Evolutionary conservation across 2,888 invertebrate species (phyloP), one percentile per base, ranked within the genome.

Genomic region (Norana najaformis): DNA sequence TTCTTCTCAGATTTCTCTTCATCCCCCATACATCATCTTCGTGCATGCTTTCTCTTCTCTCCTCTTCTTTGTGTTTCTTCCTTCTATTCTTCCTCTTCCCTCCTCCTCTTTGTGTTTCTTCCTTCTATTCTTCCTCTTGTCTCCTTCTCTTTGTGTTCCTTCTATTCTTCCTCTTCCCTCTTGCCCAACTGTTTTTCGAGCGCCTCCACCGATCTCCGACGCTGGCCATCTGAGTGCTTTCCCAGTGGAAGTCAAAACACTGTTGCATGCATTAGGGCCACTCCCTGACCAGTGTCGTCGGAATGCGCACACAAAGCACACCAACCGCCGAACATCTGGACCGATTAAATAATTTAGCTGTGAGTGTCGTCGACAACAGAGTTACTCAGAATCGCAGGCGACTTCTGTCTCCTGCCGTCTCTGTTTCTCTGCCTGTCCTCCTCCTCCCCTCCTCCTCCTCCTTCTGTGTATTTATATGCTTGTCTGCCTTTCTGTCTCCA

Each of bases 291-390:
- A 69, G 23, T 5, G 47, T 47, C 47, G 23, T 20, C 23, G 47
- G 23, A 47, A 4, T 47, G 23, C 47, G 47, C 47, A 6, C 69
- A 69, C 69, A n/a, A 69, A 69, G 2, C 69, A 30, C 69, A n/a
- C 69, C n/a, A n/a, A n/a, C n/a, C n/a, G n/a, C n/a, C 13, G 69
- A 30, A 69, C 69, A 69, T 69, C n/a, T 69, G 69, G 30, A 69
- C 69, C 69, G 69, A 69, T 69, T 69, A 69, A 69, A 69, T 69
- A 69, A 69, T 69, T 69, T 69, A 69, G 69, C 69, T 69, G 69
- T n/a, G 30, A 69, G 69, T n/a, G 11, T 30, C 30, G 69, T 69
- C 69, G 69, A 69, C 69, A 69, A 69, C 69, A 30, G n/a, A 69
- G 69, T 69, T 69, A 69, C 69, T 69, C n/a, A 69, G 69, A n/a